A percentile compares a stretch with the other conserved stretches of the same genome.
Conservation (phyloP, 2,797 vertebrate genomes). For the Paguma larvata region DNA sequence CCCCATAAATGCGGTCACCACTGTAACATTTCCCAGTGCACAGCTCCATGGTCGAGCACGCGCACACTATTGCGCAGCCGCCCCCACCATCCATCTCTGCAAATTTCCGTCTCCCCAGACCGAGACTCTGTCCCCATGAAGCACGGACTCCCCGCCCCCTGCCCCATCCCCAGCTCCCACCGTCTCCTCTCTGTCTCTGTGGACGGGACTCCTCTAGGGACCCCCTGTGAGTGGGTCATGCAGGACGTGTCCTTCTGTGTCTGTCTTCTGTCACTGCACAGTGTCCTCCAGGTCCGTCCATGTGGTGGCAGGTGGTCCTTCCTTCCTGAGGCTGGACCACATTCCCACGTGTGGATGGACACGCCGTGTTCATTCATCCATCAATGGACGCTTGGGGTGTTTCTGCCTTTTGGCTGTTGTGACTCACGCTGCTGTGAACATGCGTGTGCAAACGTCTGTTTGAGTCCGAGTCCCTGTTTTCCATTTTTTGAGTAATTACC, state of each 20-base stretch:
- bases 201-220: background rate
- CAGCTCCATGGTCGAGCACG: background rate
- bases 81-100: background rate
- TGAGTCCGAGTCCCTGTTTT: background rate
- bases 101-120: background rate
- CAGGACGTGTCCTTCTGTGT: background rate
- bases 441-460: background rate
- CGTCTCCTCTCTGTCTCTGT: background rate
- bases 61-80: rapidly evolving
- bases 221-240: background rate
- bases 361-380: background rate
- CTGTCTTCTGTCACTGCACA: background rate
- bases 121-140: background rate
- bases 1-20: background rate
- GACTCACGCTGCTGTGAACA: background rate
- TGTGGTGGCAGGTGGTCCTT: background rate
- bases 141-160: background rate
- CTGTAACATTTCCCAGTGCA: background rate
- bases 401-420: background rate
- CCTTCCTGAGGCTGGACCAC: background rate
- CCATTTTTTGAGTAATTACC: background rate
- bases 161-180: background rate
- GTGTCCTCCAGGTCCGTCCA: background rate
- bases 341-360: too few relatives aligned
- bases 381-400: background rate